A percentile compares a stretch with the other conserved stretches of the same genome.
phyloP scores from a whole-genome alignment of 2,888 invertebrate genomes.

The Margaritifera margaritifera region DNA sequence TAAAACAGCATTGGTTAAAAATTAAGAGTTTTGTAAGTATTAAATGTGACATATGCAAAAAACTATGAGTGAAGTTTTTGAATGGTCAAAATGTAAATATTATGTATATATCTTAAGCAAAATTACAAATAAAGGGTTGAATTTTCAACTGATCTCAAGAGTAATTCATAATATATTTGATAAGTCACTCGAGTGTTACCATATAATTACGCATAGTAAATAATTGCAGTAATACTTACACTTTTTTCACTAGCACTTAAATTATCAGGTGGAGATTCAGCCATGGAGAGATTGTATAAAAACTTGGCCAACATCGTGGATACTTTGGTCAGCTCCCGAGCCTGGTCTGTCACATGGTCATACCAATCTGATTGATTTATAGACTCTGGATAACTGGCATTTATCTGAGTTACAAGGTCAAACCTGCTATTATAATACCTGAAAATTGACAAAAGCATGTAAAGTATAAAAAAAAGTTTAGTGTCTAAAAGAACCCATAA shows the following conservation, averaged over 20 bases:
- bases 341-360: constrained; percentile 55
- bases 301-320: constrained; percentile 57
- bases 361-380: constrained; percentile 45
- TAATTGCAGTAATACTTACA: constrained; percentile 18
- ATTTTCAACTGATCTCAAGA: no score
- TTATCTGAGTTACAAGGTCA: constrained; percentile 50
- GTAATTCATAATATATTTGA: no score
- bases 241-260: constrained; percentile 32
- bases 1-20: no score
- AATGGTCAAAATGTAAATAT: no score
- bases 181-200: no score
- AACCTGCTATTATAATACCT: constrained; percentile 68
- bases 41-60: no score
- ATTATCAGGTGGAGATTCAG: constrained; percentile 22
- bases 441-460: constrained; percentile 8
- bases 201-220: no score
- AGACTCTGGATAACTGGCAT: constrained; percentile 34
- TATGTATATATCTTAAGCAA: no score
- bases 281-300: constrained; percentile 56
- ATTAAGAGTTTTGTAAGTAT: no score
- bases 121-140: no score
- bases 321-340: constrained; percentile 47
- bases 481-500: no score
- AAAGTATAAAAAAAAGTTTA: not conserved
- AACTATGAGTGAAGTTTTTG: no score